Conservation (phyloP, 2,113 vertebrate genomes). For the Sebastes schlegelii region DNA sequence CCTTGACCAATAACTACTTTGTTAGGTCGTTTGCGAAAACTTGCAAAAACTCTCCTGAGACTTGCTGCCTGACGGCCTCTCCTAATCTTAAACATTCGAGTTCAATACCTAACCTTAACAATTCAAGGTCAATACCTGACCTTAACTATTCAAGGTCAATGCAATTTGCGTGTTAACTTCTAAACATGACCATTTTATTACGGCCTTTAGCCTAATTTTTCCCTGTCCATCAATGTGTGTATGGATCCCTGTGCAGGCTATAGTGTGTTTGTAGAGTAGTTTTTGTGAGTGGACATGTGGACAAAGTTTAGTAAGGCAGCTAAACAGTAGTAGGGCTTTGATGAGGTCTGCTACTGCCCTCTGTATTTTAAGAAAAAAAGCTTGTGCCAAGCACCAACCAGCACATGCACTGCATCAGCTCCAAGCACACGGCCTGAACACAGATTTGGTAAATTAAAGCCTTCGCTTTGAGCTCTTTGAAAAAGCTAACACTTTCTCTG, state of each 20-base stretch:
- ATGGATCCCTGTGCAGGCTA: neutral
- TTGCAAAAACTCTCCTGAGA: too few relatives aligned
- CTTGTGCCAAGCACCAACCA: slow-evolving; percentile 50
- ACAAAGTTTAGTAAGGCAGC: slow-evolving; percentile 48
- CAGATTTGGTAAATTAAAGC: slow-evolving; percentile 73
- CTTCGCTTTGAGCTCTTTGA: slow-evolving; percentile 50
- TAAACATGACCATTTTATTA: too few relatives aligned
- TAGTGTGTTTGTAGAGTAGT: slow-evolving; percentile 21
- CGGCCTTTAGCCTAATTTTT: neutral
- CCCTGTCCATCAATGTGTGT: neutral
- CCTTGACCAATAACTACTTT: neutral
- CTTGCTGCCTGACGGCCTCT: too few relatives aligned
- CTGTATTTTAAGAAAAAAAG: slow-evolving; percentile 65
- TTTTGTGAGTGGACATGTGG: slow-evolving; percentile 41
- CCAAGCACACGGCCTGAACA: slow-evolving; percentile 55
- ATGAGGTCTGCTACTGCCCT: slow-evolving; percentile 67
- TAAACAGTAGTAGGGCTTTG: slow-evolving; percentile 67
- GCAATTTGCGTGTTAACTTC: too few relatives aligned
- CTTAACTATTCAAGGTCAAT: too few relatives aligned
- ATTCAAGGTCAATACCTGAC: too few relatives aligned
- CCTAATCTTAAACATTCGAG: too few relatives aligned
- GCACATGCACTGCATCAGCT: slow-evolving; percentile 45
- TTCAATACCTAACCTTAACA: too few relatives aligned
- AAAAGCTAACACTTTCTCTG: slow-evolving; percentile 70
- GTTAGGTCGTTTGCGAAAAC: too few relatives aligned